These are phyloP conservation scores for Salvelinus namaycush DNA, from an alignment of 2,113 vertebrate species.

Conservation along the genomic window DNA sequence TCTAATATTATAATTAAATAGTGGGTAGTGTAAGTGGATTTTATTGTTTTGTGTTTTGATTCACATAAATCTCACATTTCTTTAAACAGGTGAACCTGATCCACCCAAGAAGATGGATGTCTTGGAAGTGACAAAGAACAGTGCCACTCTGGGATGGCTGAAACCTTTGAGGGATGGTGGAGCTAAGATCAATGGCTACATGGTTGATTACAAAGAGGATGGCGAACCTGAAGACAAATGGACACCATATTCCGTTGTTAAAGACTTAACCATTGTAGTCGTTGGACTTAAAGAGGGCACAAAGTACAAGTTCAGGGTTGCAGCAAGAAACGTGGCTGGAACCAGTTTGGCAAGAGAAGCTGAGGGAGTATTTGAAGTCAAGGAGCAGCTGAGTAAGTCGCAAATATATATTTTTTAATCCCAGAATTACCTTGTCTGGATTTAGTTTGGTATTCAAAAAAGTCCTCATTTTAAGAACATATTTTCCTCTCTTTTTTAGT, in stretches of 20 bases:
- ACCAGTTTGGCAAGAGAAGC: conserved; percentile 89
- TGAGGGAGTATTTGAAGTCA: conserved; percentile 92
- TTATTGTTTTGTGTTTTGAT: not conserved
- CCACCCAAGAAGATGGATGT: conserved; percentile 97
- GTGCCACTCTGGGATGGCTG: conserved; percentile 89
- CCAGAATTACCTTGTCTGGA: not conserved
- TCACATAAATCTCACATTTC: not conserved
- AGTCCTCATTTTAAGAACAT: not conserved
- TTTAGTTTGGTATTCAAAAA: not conserved
- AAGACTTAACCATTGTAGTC: conserved; percentile 92
- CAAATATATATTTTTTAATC: not conserved
- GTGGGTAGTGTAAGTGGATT: not conserved
- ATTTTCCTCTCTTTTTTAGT: conserved; percentile 72
- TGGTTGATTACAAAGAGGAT: conserved; percentile 90
- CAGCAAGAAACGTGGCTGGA: conserved; percentile 91
- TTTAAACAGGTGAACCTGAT: conserved; percentile 87
- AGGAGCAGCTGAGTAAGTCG: conserved; percentile 95
- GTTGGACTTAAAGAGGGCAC: conserved; percentile 93
- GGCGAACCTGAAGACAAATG: conserved; percentile 85
- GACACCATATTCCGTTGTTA: conserved; percentile 94
- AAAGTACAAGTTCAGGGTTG: conserved; percentile 95
- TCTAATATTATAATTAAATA: conserved; percentile 1
- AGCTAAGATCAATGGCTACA: conserved; percentile 93
- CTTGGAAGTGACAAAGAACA: conserved; percentile 92
- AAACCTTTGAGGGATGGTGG: conserved; percentile 94